Base-by-base conservation (phyloP, 1,140 invertebrate genomes). In the Pristionchus pacificus region DNA sequence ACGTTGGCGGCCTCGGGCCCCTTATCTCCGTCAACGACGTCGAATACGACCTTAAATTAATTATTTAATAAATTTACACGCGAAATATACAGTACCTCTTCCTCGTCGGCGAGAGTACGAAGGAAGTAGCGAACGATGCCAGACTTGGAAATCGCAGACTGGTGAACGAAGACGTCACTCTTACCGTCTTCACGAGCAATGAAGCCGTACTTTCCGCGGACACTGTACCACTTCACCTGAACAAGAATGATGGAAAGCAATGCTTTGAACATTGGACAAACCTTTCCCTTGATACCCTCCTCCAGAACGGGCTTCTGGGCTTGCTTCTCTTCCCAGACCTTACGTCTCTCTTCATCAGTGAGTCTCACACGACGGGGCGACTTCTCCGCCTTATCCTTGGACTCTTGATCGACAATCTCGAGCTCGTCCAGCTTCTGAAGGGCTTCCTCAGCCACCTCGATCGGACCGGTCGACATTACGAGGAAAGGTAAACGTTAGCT, bases 1-100 rank as follows among this genome's bases (percentile, higher is more conserved):
- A 76, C 74, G 19, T 69, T 70, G 25, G 74, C 71, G 3, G 74
- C 74, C 63, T 76, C 74, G 2, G 67, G 72, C 0, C 74, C 74
- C 31, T 76, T 70, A 24, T 63, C 64, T 10, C 74, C 74, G 19
- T 75, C 32, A 19, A 75, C 74, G 29, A 75, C 38, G 60, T 75
- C 65, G 38, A 75, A 75, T 2, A 68, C 49, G 19, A 75, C 71
- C 2, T 67, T 28, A 24, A 60, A 25, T 13, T 24, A 3, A 60
- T 25, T 60, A 10, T 60, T 60, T 25, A 29, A 60, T 10, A n/a
- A n/a, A n/a, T n/a, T n/a, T n/a, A n/a, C n/a, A n/a, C n/a, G n/a
- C 19, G 38, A 49, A 49, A 49, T 10, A 49, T 49, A 49, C 6
- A 19, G 6, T 49, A 49, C 38, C 38, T 49, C 28, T 28, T 75